Evolutionary conservation across 2,888 invertebrate genomes (phyloP).

Genomic region (Neoscelio sp.): DNA sequence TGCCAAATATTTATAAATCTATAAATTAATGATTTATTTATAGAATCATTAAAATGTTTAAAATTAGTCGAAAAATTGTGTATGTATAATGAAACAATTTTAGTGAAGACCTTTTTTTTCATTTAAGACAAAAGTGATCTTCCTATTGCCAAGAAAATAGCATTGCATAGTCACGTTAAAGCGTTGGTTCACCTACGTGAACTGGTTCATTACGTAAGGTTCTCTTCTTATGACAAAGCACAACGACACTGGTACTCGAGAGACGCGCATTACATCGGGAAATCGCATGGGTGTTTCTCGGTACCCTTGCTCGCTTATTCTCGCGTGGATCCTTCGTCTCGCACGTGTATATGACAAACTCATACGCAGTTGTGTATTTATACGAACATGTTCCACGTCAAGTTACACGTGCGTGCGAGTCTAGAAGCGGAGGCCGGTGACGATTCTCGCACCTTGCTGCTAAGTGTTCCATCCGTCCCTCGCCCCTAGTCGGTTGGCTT

Average conservation of each 20-base stretch:
- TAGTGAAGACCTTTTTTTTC: too few species aligned
- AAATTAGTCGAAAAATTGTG: too few species aligned
- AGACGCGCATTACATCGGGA: slow-evolving; percentile 49
- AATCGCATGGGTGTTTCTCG: slow-evolving; percentile 63
- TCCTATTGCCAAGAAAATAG: slow-evolving; percentile 11
- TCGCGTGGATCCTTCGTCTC: slow-evolving; percentile 32
- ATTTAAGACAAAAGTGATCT: too few species aligned
- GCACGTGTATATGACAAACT: slow-evolving; percentile 37
- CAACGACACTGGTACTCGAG: slow-evolving; percentile 59
- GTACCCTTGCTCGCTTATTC: slow-evolving; percentile 46
- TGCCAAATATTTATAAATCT: too few species aligned
- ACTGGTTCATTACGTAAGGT: slow-evolving; percentile 74
- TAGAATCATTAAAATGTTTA: too few species aligned
- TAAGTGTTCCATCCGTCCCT: slow-evolving; percentile 81
- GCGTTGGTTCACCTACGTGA: slow-evolving; percentile 51
- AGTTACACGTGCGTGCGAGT: slow-evolving; percentile 75
- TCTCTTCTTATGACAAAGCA: slow-evolving; percentile 70
- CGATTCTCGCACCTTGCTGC: slow-evolving; percentile 83
- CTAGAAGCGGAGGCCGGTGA: slow-evolving; percentile 82
- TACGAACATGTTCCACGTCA: slow-evolving; percentile 68
- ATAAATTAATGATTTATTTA: too few species aligned
- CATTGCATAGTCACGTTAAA: slow-evolving; percentile 31
- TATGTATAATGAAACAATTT: too few species aligned
- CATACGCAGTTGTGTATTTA: slow-evolving; percentile 66
- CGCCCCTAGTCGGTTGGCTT: slow-evolving; percentile 78